Base-by-base conservation (phyloP, 1,140 invertebrate genomes). In the Drosophila murphyi region DNA sequence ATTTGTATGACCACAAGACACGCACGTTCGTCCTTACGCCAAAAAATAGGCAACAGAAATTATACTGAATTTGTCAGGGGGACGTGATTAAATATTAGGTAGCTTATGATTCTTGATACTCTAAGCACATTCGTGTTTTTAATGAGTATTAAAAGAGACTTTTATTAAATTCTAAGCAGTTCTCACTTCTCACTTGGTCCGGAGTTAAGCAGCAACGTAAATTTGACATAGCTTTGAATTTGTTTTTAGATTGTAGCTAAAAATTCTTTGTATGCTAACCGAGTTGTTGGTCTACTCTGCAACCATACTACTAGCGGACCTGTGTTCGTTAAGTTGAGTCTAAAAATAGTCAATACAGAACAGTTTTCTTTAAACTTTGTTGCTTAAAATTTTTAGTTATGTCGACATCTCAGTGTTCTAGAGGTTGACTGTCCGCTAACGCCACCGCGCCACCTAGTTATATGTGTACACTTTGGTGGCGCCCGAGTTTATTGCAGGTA, bases 401-500 rank as follows among this genome's bases (percentile, higher is more conserved):
- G 48, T 52, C 47, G 34, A 59, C 43, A 34, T 54, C n/a, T 41
- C 8, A 41, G 48, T 35, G 10, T 10, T 43, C 39, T 31, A 47
- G 52, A 12, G 34, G 28, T 39, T 34, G 10, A 2, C 0, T n/a
- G 8, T 57, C 3, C n/a, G 4, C 5, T 12, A 3, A 28, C 8
- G 7, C 12, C 28, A 52, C 12, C 51, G 45, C 3, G 3, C 12
- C 0, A 20, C 2, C 5, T 5, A 7, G 4, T 29, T 39, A 28
- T 48, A 45, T 70, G 57, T 60, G 57, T 60, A 72, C 61, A 62
- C 56, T 65, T 48, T 43, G 56, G 43, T 50, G 32, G 34, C 70
- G 56, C 62, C 69, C 47, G 52, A 74, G 76, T 88, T 88, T 88
- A 88, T 88, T 89, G 85, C 83, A 89, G 83, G 69, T 88, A 88